Conservation (phyloP, 37 sponge, comb jelly and placozoan species). For the Bolinopsis microptera region DNA sequence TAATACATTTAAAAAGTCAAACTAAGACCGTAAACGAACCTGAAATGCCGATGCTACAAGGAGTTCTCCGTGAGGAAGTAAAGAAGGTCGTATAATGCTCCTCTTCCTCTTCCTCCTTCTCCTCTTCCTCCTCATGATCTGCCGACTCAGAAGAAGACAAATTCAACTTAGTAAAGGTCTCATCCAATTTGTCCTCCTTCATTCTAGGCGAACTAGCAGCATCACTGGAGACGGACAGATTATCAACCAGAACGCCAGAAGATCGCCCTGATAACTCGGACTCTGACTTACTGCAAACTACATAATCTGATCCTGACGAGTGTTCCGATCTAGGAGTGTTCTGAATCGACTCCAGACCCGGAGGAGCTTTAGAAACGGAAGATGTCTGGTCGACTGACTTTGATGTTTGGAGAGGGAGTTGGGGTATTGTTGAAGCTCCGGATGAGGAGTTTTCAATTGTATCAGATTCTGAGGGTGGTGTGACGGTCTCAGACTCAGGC, state of each 20-base stretch:
- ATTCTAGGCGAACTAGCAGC: background rate
- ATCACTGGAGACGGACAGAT: background rate
- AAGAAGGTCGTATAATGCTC: conserved; percentile 41
- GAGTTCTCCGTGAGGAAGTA: background rate
- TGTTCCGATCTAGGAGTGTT: background rate
- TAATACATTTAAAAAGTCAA: too few relatives aligned
- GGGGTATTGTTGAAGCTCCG: background rate
- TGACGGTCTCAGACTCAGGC: background rate
- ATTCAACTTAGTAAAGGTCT: background rate
- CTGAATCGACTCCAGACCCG: background rate
- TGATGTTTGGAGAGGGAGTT: background rate
- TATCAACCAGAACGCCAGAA: background rate
- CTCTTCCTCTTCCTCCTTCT: conserved; percentile 25
- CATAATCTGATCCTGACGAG: background rate
- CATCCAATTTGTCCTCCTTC: background rate
- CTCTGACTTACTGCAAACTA: background rate
- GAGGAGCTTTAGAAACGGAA: background rate
- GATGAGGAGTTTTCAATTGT: background rate
- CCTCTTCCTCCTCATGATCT: background rate
- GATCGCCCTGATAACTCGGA: background rate
- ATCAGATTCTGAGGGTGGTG: background rate
- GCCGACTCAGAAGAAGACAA: background rate
- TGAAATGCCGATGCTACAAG: background rate
- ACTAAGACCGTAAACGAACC: too few relatives aligned
- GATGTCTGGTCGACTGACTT: background rate